Base-by-base conservation (phyloP, 1,140 invertebrate genomes). In the Drosophila subpulchrella region DNA sequence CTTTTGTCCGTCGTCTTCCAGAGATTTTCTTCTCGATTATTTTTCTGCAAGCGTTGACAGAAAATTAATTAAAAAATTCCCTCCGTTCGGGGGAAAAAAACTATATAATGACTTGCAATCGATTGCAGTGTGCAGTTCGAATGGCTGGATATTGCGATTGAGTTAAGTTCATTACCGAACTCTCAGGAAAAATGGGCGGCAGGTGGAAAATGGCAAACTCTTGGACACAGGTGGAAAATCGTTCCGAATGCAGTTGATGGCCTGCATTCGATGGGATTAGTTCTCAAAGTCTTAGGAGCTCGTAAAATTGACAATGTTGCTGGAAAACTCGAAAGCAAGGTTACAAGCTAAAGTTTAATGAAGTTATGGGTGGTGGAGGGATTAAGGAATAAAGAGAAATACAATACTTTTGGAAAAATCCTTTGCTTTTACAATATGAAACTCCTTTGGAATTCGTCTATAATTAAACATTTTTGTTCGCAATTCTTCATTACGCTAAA, bases 61-160 rank as follows among this genome's bases (percentile, higher is more conserved):
- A 86, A 86, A 86, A 86, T 86, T 86, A 86, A 86, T 86, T 86
- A 78, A 88, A 86, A 86, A 83, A 81, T 77, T 77, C 44, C 42
- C 55, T 56, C 34, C 51, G 59, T 63, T 66, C 44, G 54, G 38
- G 76, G 55, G 36, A 12, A 12, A 65, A 58, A 65, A 75, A 75
- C 67, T 76, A 80, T 24, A 51, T 71, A 78, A 72, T 59, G 57
- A 57, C 50, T 54, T 51, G 56, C 70, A 32, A 71, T 72, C 46
- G 54, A 72, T 51, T 71, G 72, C 72, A 75, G 34, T 32, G 48
- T 62, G 50, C 65, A 36, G 60, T 79, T 59, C 47, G 44, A 56
- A 51, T 58, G 62, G 46, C 15, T 42, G 60, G 38, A 65, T 46
- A 66, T 66, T 61, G 53, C 50, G 66, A 79, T 88, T 88, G 71